Base-by-base conservation (phyloP, 2,797 vertebrate species). In the Sternarchorhynchus goeldii region DNA sequence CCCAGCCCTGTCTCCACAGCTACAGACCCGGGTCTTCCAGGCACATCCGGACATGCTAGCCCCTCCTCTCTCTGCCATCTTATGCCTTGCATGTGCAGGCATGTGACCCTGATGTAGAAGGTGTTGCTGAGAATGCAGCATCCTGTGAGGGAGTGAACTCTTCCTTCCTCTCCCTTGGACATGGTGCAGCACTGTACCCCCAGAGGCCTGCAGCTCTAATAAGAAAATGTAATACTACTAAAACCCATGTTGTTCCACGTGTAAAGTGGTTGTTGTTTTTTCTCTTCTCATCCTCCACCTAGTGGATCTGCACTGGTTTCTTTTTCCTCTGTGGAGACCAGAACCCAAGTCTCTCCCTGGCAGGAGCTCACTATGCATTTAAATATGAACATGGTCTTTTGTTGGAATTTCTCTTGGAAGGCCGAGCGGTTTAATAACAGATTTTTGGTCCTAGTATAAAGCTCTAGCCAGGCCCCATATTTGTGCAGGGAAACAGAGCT, bases 351-450 rank as follows among this genome's bases (percentile, higher is more conserved):
- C 60, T 21, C 21, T 70, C 55, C 29, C 80, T 81, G 75, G 80
- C 78, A 70, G 31, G 41, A n/a, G 57, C 72, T 75, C 17, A 18
- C 78, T 29, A 34, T 76, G 75, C 69, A 65, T 85, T 85, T 77
- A 83, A 81, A 81, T 77, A 83, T 81, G 79, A 81, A 81, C 70
- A 58, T 65, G 59, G 34, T 59, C 73, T 67, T 72, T 78, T 73
- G 66, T 41, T 66, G 69, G 77, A 34, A 77, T 85, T 83, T 85
- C 76, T 83, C 36, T 81, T 83, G 81, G 83, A 85, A 79, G 59
- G 50, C 29, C 29, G 3, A 66, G 21, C 58, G 18, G 45, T 73
- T 63, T 77, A 81, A 81, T 71, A 81, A 81, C 81, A 85, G 63
- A 78, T 75, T 73, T 80, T 81, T 70, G 56, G 73, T 82, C 74